These are phyloP conservation scores for Eueremaeus valkanovi DNA, from an alignment of 2,888 invertebrate genomes.

Conservation along the genomic window DNA sequence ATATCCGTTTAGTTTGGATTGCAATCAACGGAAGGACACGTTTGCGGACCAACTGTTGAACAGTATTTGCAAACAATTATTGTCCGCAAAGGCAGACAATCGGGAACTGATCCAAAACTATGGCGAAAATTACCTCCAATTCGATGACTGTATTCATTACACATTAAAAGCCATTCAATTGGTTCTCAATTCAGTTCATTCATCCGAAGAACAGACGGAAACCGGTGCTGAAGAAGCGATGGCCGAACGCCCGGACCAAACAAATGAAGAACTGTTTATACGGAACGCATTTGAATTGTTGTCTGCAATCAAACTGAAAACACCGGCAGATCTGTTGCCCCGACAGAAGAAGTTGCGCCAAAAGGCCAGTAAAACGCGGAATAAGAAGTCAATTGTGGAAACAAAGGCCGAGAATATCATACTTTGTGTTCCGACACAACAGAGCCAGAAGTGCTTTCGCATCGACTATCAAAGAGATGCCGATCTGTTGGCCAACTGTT, in stretches of 20 bases:
- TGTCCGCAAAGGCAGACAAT: conserved; percentile 63
- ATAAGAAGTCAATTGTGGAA: neutral
- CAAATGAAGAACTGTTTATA: neutral
- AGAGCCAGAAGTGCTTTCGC: neutral
- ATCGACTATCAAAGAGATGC: conserved; percentile 40
- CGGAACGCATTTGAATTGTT: conserved; percentile 27
- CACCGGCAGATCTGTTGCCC: conserved; percentile 9
- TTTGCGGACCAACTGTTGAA: conserved; percentile 65
- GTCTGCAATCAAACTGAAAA: conserved; percentile 17
- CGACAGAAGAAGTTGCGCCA: neutral
- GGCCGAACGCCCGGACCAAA: neutral
- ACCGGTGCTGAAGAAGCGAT: conserved; percentile 49
- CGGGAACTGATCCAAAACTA: conserved; percentile 63
- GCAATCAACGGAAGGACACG: conserved; percentile 56
- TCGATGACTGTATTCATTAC: conserved; percentile 70
- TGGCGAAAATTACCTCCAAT: conserved; percentile 65
- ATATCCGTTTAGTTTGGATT: conserved; percentile 59
- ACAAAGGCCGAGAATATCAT: conserved; percentile 27
- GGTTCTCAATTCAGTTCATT: no score
- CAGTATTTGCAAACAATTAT: conserved; percentile 62
- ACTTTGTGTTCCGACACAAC: conserved; percentile 25
- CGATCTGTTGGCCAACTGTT: conserved; percentile 48
- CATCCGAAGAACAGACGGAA: conserved; percentile 59
- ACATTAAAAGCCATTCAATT: conserved; percentile 63
- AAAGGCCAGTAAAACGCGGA: conserved; percentile 10